Base-by-base conservation (phyloP, 1,140 invertebrate genomes). In the Drosophila truncata region DNA sequence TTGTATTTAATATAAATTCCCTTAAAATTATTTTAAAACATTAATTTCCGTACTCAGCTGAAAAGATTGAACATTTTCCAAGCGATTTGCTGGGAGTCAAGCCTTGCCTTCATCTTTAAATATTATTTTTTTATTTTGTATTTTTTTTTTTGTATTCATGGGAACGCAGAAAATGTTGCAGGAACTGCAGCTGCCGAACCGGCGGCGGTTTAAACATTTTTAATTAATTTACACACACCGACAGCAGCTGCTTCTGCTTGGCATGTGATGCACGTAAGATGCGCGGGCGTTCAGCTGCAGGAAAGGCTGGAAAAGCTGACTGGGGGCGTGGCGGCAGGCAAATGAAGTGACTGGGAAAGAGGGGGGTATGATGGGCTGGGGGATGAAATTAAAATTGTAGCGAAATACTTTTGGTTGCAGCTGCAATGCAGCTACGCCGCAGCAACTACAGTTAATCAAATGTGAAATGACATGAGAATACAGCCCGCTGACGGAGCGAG, bases 381-480 rank as follows among this genome's bases (percentile, higher is more conserved):
- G 46, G 42, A 57, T 81, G 18, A 73, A 85, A 87, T 82, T 82
- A 87, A 88, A 88, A 87, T 72, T 87, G 83, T 79, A 77, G 80
- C 57, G 66, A 76, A 82, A 82, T 85, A 74, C 67, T 78, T 82
- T 62, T 58, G 62, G 78, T 47, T 82, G 72, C 77, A 77, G 69
- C 71, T 75, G 80, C 55, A 41, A 44, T 50, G 47, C 61, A 60
- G 42, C 41, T 31, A 29, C 50, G 50, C 39, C 78, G 44, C 35
- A 23, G 69, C 76, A 84, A 82, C 65, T 86, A 64, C 66, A 80
- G 83, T 87, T 87, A 86, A 86, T 86, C 82, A 86, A 86, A 86
- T 87, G 74, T 77, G 59, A 63, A 78, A 77, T 87, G 82, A 78
- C 80, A 82, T 54, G 49, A 57, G 57, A 35, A 72, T 46, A 64